Conservation (phyloP, 2,888 invertebrate genomes). For the Aphodius sticticus region DNA sequence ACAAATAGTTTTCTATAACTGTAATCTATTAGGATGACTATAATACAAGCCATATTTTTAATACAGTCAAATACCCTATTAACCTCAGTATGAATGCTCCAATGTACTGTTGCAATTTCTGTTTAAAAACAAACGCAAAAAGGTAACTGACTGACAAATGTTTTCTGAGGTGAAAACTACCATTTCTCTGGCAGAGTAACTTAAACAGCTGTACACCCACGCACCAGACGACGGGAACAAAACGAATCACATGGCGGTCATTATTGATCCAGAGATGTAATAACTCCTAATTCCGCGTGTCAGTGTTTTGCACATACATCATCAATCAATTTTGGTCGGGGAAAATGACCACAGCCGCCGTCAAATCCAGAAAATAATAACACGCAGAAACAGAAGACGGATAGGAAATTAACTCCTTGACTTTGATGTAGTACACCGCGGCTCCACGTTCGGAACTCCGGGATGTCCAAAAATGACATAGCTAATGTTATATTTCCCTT, state of each 20-base stretch:
- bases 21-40: too few relatives aligned
- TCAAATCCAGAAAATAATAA: slow-evolving; percentile 54
- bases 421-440: slow-evolving; percentile 55
- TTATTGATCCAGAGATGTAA: slow-evolving; percentile 31
- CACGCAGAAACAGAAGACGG: slow-evolving; percentile 55
- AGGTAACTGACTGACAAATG: too few relatives aligned
- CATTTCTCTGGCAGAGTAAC: neutral
- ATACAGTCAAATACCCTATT: too few relatives aligned
- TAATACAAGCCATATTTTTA: too few relatives aligned
- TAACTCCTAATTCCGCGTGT: slow-evolving; percentile 36
- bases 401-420: slow-evolving; percentile 58
- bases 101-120: too few relatives aligned
- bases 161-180: too few relatives aligned
- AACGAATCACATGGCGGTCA: neutral
- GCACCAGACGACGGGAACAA: neutral
- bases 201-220: neutral
- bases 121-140: too few relatives aligned
- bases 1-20: too few relatives aligned
- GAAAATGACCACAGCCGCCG: slow-evolving; percentile 50
- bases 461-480: neutral
- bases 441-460: neutral
- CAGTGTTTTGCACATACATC: slow-evolving; percentile 41
- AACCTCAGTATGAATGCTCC: too few relatives aligned
- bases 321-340: slow-evolving; percentile 51
- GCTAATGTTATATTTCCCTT: neutral